Conservation (phyloP, 1,140 invertebrate genomes). For the Drosophila varians region DNA sequence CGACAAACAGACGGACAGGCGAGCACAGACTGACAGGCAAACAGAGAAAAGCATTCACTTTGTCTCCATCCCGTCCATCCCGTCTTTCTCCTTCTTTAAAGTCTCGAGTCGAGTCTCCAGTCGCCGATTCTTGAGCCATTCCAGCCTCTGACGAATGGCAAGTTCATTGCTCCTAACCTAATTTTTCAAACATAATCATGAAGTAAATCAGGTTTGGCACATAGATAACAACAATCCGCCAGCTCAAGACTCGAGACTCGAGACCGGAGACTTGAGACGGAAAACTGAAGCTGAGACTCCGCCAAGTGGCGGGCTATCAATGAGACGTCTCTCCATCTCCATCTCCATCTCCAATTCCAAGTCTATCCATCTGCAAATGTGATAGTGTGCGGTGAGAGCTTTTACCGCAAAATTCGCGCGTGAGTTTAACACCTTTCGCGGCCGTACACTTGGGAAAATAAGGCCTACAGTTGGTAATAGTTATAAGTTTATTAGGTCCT, state of each 20-base stretch:
- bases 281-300: conserved; percentile 42
- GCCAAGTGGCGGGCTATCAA: conserved; percentile 55
- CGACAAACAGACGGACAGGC: conserved; percentile 60
- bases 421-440: conserved; percentile 74
- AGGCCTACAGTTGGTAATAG: too few species aligned
- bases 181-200: conserved; percentile 83
- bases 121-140: conserved; percentile 45
- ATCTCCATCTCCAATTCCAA: conserved; percentile 6
- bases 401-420: conserved; percentile 78
- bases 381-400: conserved; percentile 63
- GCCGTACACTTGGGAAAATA: conserved; percentile 34
- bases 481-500: neutral
- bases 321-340: conserved; percentile 35
- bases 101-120: conserved; percentile 43
- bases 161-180: conserved; percentile 83
- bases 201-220: conserved; percentile 82
- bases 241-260: conserved; percentile 8
- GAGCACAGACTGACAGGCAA: conserved; percentile 38
- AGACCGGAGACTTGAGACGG: conserved; percentile 2
- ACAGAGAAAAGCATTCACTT: conserved; percentile 73
- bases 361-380: conserved; percentile 15
- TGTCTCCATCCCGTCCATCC: conserved; percentile 21
- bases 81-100: conserved; percentile 7
- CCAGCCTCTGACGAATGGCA: conserved; percentile 67
- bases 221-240: conserved; percentile 73